Evolutionary conservation across 2,113 vertebrate species (phyloP).

Genomic region (Limanda limanda): DNA sequence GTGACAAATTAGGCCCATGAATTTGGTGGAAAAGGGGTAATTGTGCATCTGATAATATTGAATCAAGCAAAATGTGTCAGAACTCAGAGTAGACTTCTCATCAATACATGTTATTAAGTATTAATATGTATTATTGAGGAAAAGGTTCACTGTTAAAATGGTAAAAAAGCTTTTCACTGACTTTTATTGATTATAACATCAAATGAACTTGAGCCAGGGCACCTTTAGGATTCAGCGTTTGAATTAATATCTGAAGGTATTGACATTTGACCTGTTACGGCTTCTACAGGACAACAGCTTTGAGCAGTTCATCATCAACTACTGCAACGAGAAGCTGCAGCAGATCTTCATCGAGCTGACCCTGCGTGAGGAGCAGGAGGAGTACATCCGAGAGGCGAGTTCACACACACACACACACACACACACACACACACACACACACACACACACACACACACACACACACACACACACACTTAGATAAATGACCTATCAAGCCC

Average conservation of each 20-base stretch:
- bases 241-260: not conserved
- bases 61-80: not conserved
- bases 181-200: too few relatives aligned
- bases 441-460: not conserved
- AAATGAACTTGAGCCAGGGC: too few relatives aligned
- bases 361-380: slow-evolving; percentile 96
- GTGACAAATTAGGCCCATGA: too few relatives aligned
- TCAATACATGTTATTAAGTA: too few relatives aligned
- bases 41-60: not conserved
- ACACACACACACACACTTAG: not conserved
- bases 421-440: not conserved
- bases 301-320: slow-evolving; percentile 99
- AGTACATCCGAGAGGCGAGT: slow-evolving; percentile 94
- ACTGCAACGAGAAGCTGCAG: slow-evolving; percentile 98
- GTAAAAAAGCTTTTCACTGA: too few relatives aligned
- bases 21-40: too few relatives aligned
- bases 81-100: too few relatives aligned
- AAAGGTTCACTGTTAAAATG: too few relatives aligned
- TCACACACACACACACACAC: too few relatives aligned
- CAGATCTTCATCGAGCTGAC: slow-evolving; percentile 99
- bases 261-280: not conserved
- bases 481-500: slow-evolving; percentile 16
- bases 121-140: too few relatives aligned
- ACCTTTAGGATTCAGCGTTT: not conserved
- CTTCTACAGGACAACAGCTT: slow-evolving; percentile 95